Evolutionary conservation across 1,140 invertebrate genomes (phyloP).

Genomic region (Brachystomella parvula): DNA sequence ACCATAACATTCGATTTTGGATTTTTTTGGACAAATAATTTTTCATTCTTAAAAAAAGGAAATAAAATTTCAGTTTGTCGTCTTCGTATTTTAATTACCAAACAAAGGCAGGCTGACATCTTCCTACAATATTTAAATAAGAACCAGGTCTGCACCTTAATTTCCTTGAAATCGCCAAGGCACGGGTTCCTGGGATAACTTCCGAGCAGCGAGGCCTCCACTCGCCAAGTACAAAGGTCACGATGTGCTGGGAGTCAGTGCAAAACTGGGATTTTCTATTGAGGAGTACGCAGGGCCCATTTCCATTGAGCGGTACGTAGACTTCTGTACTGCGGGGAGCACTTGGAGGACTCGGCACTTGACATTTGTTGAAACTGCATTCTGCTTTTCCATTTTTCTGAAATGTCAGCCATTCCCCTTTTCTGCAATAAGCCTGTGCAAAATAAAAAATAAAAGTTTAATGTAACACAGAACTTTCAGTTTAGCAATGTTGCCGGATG

Average conservation of each 20-base stretch:
- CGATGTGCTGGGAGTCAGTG: background rate
- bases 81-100: background rate
- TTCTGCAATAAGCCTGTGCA: background rate
- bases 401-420: background rate
- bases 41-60: background rate
- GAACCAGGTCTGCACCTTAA: background rate
- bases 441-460: background rate
- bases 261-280: background rate
- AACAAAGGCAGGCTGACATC: background rate
- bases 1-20: background rate
- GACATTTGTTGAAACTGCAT: background rate
- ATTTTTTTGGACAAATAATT: background rate
- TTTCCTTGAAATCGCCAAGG: background rate
- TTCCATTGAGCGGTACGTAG: background rate
- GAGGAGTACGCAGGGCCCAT: background rate
- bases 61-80: background rate
- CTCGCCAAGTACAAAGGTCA: background rate
- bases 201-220: background rate
- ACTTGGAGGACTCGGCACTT: background rate
- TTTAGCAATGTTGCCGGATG: too few relatives aligned
- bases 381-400: background rate
- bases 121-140: background rate
- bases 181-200: background rate
- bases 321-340: background rate
- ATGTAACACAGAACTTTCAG: too few relatives aligned